Evolutionary conservation across 2,797 vertebrate species (phyloP).

Genomic region (Rhodeus uyekii): DNA sequence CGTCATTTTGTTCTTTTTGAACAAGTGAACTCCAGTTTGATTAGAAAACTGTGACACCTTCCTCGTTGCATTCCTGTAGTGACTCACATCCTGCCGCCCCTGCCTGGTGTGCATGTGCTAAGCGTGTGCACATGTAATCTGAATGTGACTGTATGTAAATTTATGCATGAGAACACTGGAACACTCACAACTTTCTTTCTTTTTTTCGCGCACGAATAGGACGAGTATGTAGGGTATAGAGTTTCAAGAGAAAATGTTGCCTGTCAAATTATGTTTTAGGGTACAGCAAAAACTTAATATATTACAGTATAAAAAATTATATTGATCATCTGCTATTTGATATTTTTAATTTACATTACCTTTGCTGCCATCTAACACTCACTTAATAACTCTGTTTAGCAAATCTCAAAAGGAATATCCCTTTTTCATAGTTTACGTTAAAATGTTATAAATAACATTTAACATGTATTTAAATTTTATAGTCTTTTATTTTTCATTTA

Average conservation of each 20-base stretch:
- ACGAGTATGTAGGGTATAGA: not conserved
- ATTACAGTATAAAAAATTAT: too few relatives aligned
- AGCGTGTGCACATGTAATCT: conserved; percentile 3
- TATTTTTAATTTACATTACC: too few relatives aligned
- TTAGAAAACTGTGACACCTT: conserved; percentile 26
- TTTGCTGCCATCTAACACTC: too few relatives aligned
- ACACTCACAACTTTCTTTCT: not conserved
- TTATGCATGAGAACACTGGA: not conserved
- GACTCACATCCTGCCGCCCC: conserved; percentile 37
- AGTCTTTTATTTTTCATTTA: not conserved
- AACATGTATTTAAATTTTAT: not conserved
- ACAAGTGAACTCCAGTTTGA: conserved; percentile 1
- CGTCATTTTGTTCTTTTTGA: not conserved
- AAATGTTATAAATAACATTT: not conserved
- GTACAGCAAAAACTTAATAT: too few relatives aligned
- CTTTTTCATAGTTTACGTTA: not conserved
- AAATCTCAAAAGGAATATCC: not conserved
- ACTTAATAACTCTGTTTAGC: not conserved
- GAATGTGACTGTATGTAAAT: not conserved
- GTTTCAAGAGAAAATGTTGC: not conserved
- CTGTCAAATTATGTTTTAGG: not conserved
- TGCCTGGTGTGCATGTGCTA: conserved; percentile 10
- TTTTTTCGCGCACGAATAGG: not conserved
- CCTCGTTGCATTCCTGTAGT: conserved; percentile 22
- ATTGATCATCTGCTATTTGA: too few relatives aligned